These are phyloP conservation scores for Microcebus ravelobensis DNA, from an alignment of 2,113 vertebrate species.

Conservation along the genomic window DNA sequence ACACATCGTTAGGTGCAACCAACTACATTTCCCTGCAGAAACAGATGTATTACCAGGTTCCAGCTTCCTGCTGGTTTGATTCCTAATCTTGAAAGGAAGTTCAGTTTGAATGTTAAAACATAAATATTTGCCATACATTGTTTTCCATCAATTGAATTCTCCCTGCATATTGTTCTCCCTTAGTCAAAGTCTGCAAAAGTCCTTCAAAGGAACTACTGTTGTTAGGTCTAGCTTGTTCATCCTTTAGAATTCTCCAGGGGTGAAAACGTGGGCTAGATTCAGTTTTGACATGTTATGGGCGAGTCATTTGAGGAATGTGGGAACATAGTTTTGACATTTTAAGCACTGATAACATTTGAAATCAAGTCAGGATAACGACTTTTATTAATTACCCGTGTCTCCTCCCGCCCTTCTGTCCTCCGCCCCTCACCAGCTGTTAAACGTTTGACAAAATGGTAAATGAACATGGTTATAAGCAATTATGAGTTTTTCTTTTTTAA, in stretches of 20 bases:
- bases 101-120: neutral
- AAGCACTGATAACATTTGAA: slow-evolving; percentile 60
- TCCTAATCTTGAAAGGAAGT: neutral
- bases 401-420: slow-evolving; percentile 52
- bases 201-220: neutral
- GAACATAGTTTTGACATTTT: slow-evolving; percentile 65
- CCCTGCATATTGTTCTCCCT: neutral
- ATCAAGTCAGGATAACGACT: slow-evolving; percentile 52
- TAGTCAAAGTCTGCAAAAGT: neutral
- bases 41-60: neutral
- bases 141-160: neutral
- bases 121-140: slow-evolving; percentile 31
- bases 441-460: slow-evolving; percentile 71
- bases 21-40: neutral
- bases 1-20: neutral
- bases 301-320: neutral
- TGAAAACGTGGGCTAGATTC: neutral
- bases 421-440: slow-evolving; percentile 70
- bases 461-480: slow-evolving; percentile 72
- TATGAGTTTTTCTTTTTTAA: slow-evolving; percentile 71
- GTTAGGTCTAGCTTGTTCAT: neutral
- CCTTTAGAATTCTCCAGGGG: neutral
- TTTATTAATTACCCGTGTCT: slow-evolving; percentile 72
- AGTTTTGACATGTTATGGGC: neutral
- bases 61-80: neutral